These are phyloP conservation scores for Nomada flava DNA, from an alignment of 2,888 invertebrate species.

Conservation along the genomic window DNA sequence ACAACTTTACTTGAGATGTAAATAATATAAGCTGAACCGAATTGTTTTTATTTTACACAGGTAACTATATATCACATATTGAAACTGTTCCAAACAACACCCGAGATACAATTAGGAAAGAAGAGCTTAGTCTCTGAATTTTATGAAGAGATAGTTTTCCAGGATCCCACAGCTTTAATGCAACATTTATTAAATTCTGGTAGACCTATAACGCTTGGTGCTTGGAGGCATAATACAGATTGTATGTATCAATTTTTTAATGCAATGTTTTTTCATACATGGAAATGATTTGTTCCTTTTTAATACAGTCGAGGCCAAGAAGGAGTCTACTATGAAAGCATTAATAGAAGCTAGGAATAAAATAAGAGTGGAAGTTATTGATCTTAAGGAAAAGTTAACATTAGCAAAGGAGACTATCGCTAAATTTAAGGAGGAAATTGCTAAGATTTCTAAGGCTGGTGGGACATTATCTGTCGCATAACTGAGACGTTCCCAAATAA, in stretches of 20 bases:
- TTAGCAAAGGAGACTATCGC: slow-evolving; percentile 94
- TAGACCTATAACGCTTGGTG: slow-evolving; percentile 89
- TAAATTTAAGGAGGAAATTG: slow-evolving; percentile 92
- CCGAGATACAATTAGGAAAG: slow-evolving; percentile 85
- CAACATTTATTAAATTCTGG: slow-evolving; percentile 93
- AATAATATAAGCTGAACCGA: neutral
- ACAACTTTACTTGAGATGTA: neutral
- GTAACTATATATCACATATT: slow-evolving; percentile 97
- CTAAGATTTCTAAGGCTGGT: slow-evolving; percentile 83
- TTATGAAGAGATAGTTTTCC: slow-evolving; percentile 98
- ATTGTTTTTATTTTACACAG: slow-evolving; percentile 83
- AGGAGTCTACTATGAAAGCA: slow-evolving; percentile 91
- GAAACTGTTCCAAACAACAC: slow-evolving; percentile 94
- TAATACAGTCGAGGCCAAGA: slow-evolving; percentile 93
- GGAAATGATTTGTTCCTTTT: slow-evolving; percentile 20
- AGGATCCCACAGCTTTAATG: slow-evolving; percentile 95
- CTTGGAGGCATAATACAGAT: slow-evolving; percentile 94
- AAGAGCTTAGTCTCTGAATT: slow-evolving; percentile 95
- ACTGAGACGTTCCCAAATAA: neutral
- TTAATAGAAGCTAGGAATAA: slow-evolving; percentile 92
- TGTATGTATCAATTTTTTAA: slow-evolving; percentile 86
- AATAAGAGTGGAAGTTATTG: slow-evolving; percentile 92
- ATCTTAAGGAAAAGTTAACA: slow-evolving; percentile 93
- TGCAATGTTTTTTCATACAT: neutral
- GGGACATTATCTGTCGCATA: slow-evolving; percentile 72